Percentiles rank a stretch among this genome's conserved stretches.
Conservation (phyloP, 1,140 invertebrate species). For the Xylocopa sonorina region DNA sequence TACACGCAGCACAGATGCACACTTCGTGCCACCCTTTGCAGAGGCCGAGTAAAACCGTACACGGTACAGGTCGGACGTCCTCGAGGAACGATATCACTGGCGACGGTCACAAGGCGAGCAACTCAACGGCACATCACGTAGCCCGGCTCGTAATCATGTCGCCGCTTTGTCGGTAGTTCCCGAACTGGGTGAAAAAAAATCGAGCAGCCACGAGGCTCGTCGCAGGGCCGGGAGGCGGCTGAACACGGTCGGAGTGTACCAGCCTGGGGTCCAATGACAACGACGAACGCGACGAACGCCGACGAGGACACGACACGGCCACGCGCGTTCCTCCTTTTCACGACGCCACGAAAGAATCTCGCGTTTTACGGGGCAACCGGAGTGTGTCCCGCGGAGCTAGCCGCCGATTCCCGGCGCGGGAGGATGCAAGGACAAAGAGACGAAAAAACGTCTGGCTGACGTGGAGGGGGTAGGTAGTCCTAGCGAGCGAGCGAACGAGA, state of each 20-base stretch:
- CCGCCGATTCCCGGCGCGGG: conserved; percentile 63
- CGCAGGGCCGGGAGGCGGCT: background rate
- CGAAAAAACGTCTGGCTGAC: conserved; percentile 58
- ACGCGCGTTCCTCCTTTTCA: conserved; percentile 55
- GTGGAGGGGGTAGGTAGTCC: conserved; percentile 52
- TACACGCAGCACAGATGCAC: too few relatives aligned
- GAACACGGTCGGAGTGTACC: background rate
- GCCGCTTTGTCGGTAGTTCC: background rate
- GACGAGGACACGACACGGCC: background rate
- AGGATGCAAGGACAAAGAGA: conserved; percentile 70
- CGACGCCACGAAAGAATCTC: conserved; percentile 60
- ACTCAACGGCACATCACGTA: conserved; percentile 25
- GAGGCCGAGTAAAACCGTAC: conserved; percentile 3
- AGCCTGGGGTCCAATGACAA: background rate
- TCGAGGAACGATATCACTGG: conserved; percentile 31
- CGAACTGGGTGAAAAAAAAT: conserved; percentile 20
- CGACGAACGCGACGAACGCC: background rate
- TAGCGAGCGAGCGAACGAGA: conserved; percentile 41
- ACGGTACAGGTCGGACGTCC: conserved; percentile 15
- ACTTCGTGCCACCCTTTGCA: conserved; percentile 21
- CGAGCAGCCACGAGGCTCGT: background rate
- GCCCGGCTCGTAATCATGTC: background rate
- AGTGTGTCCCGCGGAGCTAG: conserved; percentile 60
- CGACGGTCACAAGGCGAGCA: conserved; percentile 17
- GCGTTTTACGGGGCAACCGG: conserved; percentile 56